Evolutionary conservation across 2,113 vertebrate genomes (phyloP).

Genomic region (Apodemus speciosus): DNA sequence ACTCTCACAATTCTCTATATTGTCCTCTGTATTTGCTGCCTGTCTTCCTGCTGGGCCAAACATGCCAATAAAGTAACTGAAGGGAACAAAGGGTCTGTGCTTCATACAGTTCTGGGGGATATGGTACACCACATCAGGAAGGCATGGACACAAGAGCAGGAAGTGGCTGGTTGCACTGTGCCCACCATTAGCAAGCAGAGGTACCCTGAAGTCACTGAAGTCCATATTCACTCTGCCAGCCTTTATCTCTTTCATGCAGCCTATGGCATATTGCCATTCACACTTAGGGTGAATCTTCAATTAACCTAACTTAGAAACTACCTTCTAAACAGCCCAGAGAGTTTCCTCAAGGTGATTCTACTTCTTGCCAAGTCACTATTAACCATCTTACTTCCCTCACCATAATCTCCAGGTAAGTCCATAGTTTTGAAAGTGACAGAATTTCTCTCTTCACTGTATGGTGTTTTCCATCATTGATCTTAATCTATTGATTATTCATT

Average conservation of each 20-base stretch:
- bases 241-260: background rate
- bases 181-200: background rate
- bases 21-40: background rate
- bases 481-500: background rate
- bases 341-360: background rate
- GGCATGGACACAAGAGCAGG: background rate
- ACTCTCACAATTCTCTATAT: background rate
- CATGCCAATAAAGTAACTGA: background rate
- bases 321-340: background rate
- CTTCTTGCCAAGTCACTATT: background rate
- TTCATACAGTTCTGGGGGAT: background rate
- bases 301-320: background rate
- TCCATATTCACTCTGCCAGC: too few relatives aligned
- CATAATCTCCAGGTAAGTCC: background rate
- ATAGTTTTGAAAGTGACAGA: background rate
- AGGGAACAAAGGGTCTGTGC: background rate
- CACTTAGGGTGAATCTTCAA: background rate
- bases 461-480: background rate
- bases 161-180: too few relatives aligned
- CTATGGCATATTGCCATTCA: too few relatives aligned
- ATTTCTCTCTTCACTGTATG: background rate
- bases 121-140: too few relatives aligned
- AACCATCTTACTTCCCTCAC: background rate
- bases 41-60: background rate
- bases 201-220: too few relatives aligned